Conservation (phyloP, 2,888 invertebrate genomes). For the Pammene aurita region DNA sequence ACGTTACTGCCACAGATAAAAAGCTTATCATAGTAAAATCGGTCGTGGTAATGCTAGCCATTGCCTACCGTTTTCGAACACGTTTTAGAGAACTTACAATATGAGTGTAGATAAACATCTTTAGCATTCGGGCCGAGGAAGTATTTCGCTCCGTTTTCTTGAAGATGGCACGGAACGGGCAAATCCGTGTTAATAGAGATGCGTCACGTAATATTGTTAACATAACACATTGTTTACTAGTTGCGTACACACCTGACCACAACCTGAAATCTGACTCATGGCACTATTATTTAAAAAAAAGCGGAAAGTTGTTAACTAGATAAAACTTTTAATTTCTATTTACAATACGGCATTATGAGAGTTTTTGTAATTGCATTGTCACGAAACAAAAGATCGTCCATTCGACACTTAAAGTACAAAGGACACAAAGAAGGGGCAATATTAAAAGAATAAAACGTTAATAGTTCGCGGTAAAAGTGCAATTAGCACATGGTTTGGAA, state of each 20-base stretch:
- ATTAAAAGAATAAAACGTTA: constrained; percentile 33
- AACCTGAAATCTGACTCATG: constrained; percentile 36
- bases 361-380: constrained; percentile 43
- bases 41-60: too few species aligned
- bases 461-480: constrained; percentile 42
- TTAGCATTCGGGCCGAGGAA: neutral
- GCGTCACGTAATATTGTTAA: constrained; percentile 38
- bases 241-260: constrained; percentile 29
- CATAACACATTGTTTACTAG: constrained; percentile 24
- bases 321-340: constrained; percentile 41
- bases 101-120: too few species aligned
- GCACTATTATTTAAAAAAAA: constrained; percentile 7
- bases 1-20: too few species aligned
- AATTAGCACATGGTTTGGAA: constrained; percentile 31
- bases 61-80: too few species aligned
- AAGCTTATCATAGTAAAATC: too few species aligned
- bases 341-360: constrained; percentile 35
- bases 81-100: too few species aligned
- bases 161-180: neutral
- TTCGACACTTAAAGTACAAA: constrained; percentile 40
- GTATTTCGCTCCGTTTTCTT: neutral
- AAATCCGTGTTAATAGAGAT: constrained; percentile 34
- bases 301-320: constrained; percentile 24
- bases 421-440: constrained; percentile 25
- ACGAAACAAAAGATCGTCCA: constrained; percentile 41